phyloP scores from a whole-genome alignment of 2,888 invertebrate genomes.

The Agrotis segetum region DNA sequence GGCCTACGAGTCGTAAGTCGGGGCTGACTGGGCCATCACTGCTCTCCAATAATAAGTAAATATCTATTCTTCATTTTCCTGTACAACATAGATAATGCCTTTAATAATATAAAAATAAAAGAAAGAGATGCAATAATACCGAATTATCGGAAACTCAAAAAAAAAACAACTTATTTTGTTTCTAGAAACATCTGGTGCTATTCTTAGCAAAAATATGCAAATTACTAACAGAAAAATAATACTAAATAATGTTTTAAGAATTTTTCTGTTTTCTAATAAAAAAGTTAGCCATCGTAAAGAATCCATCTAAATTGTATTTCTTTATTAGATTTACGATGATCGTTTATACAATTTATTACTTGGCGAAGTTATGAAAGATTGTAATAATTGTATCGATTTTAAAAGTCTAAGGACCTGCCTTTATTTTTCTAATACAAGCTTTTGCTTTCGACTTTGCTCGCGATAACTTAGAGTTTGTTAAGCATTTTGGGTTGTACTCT shows the following conservation, averaged over 20 bases:
- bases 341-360: conserved; percentile 39
- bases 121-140: too few relatives aligned
- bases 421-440: too few relatives aligned
- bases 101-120: too few relatives aligned
- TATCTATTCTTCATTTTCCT: too few relatives aligned
- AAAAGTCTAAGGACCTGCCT: neutral
- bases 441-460: too few relatives aligned
- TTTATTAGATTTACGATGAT: conserved; percentile 28
- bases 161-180: neutral
- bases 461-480: too few relatives aligned
- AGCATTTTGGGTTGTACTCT: too few relatives aligned
- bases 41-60: too few relatives aligned
- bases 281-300: conserved; percentile 31
- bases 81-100: too few relatives aligned
- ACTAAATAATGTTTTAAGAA: neutral
- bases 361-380: conserved; percentile 15
- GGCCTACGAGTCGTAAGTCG: too few relatives aligned
- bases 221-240: neutral
- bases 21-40: too few relatives aligned
- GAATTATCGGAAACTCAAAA: too few relatives aligned
- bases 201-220: neutral
- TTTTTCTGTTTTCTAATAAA: conserved; percentile 32
- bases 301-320: conserved; percentile 35
- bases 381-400: conserved; percentile 13
- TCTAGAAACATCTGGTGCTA: neutral